Conservation (phyloP, 2,113 vertebrate species). For the Gymnocephalus cernua region DNA sequence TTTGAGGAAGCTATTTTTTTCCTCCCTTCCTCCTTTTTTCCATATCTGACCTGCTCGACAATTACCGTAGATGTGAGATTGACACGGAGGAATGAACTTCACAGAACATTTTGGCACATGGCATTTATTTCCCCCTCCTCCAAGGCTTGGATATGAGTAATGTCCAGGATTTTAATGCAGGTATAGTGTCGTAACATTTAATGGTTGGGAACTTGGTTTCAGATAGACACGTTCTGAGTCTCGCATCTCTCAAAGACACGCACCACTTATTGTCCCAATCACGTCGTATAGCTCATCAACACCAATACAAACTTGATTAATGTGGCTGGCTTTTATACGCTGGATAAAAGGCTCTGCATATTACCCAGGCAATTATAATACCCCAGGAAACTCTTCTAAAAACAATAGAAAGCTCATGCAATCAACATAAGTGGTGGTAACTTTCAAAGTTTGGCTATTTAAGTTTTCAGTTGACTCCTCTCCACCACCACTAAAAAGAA, state of each 20-base stretch:
- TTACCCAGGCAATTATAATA: constrained; percentile 70
- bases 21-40: constrained; percentile 13
- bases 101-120: constrained; percentile 3
- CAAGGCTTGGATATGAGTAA: constrained; percentile 40
- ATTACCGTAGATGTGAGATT: constrained; percentile 52
- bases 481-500: constrained; percentile 27
- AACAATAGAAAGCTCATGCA: constrained; percentile 62
- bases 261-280: constrained; percentile 72
- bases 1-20: constrained; percentile 54
- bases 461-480: constrained; percentile 67
- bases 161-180: constrained; percentile 56
- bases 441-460: constrained; percentile 62
- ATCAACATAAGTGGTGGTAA: constrained; percentile 56
- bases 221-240: constrained; percentile 49
- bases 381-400: constrained; percentile 44
- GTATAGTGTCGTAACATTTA: constrained; percentile 57
- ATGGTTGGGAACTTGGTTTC: constrained; percentile 58
- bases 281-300: constrained; percentile 59
- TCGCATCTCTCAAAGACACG: constrained; percentile 49
- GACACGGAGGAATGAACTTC: constrained; percentile 46
- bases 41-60: constrained; percentile 54
- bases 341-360: constrained; percentile 62
- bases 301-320: constrained; percentile 65
- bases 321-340: constrained; percentile 65
- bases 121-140: background rate